These are phyloP conservation scores for Protobothrops mucrosquamatus DNA, from an alignment of 2,113 vertebrate species.

Conservation along the genomic window DNA sequence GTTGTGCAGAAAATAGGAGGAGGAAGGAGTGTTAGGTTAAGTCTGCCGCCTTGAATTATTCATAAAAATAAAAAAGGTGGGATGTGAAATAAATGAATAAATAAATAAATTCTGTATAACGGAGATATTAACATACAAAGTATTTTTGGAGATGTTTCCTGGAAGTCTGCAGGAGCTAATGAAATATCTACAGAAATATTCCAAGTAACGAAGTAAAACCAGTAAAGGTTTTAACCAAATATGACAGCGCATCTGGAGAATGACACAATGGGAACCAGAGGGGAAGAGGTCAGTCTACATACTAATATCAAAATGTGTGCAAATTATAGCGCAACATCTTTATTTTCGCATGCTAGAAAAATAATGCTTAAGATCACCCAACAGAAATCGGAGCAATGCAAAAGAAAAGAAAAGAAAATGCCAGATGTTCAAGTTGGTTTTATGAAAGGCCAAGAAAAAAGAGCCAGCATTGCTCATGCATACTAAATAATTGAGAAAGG, in stretches of 20 bases:
- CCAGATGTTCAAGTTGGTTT: not conserved
- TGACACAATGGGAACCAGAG: not conserved
- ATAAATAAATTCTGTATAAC: not conserved
- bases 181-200: not conserved
- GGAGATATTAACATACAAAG: not conserved
- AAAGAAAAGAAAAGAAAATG: not conserved
- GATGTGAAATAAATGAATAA: not conserved
- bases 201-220: not conserved
- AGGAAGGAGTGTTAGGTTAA: not conserved
- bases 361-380: not conserved
- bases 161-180: not conserved
- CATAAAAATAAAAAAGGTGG: not conserved
- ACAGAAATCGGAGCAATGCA: not conserved
- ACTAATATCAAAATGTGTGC: not conserved
- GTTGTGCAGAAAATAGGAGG: not conserved
- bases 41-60: not conserved
- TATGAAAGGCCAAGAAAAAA: not conserved
- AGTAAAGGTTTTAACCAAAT: not conserved
- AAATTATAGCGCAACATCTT: not conserved
- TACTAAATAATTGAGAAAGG: not conserved
- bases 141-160: not conserved
- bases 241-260: not conserved
- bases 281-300: not conserved
- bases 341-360: not conserved
- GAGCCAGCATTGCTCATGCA: not conserved